phyloP scores from a whole-genome alignment of 2,888 invertebrate species.

The Scaptomyza cyrtandrae region DNA sequence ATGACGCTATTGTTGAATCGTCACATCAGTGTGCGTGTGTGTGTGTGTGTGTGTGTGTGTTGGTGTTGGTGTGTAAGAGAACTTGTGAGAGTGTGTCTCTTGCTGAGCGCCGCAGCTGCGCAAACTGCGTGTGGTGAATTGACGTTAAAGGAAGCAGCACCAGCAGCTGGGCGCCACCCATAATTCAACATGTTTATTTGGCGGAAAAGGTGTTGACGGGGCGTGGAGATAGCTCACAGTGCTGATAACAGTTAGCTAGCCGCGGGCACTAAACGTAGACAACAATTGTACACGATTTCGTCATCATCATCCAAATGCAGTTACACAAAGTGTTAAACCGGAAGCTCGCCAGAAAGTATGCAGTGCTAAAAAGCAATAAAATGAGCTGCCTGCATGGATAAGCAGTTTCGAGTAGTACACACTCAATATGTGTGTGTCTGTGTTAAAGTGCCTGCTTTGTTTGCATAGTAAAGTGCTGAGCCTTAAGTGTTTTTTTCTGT shows the following conservation, averaged over 20 bases:
- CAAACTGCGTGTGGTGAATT: constrained; percentile 63
- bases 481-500: constrained; percentile 34
- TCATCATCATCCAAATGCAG: constrained; percentile 44
- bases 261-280: constrained; percentile 47
- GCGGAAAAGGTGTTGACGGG: neutral
- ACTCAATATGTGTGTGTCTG: constrained; percentile 16
- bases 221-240: constrained; percentile 26
- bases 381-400: constrained; percentile 29
- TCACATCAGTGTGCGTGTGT: constrained; percentile 27
- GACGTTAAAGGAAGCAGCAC: neutral
- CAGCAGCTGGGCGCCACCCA: constrained; percentile 13
- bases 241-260: constrained; percentile 62
- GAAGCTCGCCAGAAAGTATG: constrained; percentile 63
- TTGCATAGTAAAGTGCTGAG: constrained; percentile 68
- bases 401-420: constrained; percentile 14
- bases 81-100: constrained; percentile 10
- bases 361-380: constrained; percentile 36
- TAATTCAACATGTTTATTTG: constrained; percentile 72
- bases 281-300: constrained; percentile 64
- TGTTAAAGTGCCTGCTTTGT: constrained; percentile 39
- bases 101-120: constrained; percentile 61
- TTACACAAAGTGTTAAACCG: constrained; percentile 36
- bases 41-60: constrained; percentile 16
- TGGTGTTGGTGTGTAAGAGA: constrained; percentile 9
- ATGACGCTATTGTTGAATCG: constrained; percentile 76